These are phyloP conservation scores for Melinopterus prodromus DNA, from an alignment of 2,888 invertebrate genomes.

Conservation along the genomic window DNA sequence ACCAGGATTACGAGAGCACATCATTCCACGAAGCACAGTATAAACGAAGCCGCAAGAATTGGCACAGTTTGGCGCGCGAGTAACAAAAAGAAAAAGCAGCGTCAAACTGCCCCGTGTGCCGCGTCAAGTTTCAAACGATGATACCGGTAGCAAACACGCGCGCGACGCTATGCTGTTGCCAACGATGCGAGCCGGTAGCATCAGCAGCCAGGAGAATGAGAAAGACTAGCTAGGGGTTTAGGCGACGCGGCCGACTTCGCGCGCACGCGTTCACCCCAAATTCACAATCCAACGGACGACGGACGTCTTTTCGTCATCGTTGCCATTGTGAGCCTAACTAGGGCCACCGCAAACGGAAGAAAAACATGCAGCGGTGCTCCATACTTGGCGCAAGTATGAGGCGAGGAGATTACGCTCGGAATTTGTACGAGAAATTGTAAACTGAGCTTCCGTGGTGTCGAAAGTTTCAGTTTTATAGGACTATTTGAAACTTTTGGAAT, in stretches of 20 bases:
- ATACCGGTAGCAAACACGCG: not conserved
- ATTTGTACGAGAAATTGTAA: too few species aligned
- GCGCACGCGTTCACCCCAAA: conserved; percentile 4
- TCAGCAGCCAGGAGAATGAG: not conserved
- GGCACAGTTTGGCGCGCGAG: not conserved
- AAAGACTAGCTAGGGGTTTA: not conserved
- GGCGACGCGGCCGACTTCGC: not conserved
- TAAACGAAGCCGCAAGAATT: not conserved
- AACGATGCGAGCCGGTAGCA: not conserved
- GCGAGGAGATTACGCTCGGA: too few species aligned
- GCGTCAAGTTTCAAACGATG: not conserved
- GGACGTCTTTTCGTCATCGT: not conserved
- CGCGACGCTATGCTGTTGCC: not conserved
- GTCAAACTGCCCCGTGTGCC: not conserved
- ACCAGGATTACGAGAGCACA: not conserved
- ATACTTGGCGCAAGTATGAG: too few species aligned
- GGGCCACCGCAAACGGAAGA: not conserved
- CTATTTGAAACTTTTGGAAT: too few species aligned
- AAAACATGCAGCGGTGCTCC: not conserved
- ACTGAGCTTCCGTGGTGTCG: too few species aligned
- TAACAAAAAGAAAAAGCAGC: not conserved
- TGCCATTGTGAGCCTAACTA: not conserved
- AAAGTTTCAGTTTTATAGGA: too few species aligned
- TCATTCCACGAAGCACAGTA: not conserved
- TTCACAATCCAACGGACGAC: conserved; percentile 4